Evolutionary conservation across 2,797 vertebrate species (phyloP), one percentile per base, ranked within the genome.

Genomic region (Ctenopoma kingsleyae): DNA sequence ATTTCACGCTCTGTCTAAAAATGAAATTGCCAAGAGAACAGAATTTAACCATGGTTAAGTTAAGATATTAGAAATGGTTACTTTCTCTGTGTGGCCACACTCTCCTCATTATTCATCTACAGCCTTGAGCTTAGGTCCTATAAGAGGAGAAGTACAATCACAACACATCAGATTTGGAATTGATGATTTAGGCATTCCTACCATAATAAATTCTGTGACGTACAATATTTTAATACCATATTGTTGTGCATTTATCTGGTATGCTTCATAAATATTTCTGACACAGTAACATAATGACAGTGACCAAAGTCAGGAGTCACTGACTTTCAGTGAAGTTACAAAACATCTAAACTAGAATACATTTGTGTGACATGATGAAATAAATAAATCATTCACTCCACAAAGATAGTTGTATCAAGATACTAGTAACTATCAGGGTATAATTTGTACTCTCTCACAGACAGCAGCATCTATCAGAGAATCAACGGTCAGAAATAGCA

Each of bases 1-100:
- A 82, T 87, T 90, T 87, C 78, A 91, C 58, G 80, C 83, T 79
- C 74, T 64, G 81, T 82, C 83, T 80, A 80, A 84, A 86, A 85
- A 76, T 76, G 52, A 83, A 88, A 90, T 85, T 90, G 74, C 82
- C 43, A 58, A 74, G 77, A 82, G 77, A 82, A 79, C 46, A 62
- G 66, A 80, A 82, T 82, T 71, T 70, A 83, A 62, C 71, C 65
- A 65, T 63, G 75, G 80, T 75, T 76, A 74, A 23, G 79, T 76
- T 71, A 72, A 86, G 61, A 77, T 64, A 74, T 78, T 75, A 72
- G 52, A 72, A 71, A 66, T 74, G 36, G 62, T 64, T 61, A 32
- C 43, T 78, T 57, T 81, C 8, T 58, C 23, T 41, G 11, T 49
- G 27, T 40, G 48, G 60, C 64, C 49, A 40, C 2, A 22, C 61